These are phyloP conservation scores for Tarsius wallacei DNA, from an alignment of 2,797 vertebrate genomes.

Conservation along the genomic window DNA sequence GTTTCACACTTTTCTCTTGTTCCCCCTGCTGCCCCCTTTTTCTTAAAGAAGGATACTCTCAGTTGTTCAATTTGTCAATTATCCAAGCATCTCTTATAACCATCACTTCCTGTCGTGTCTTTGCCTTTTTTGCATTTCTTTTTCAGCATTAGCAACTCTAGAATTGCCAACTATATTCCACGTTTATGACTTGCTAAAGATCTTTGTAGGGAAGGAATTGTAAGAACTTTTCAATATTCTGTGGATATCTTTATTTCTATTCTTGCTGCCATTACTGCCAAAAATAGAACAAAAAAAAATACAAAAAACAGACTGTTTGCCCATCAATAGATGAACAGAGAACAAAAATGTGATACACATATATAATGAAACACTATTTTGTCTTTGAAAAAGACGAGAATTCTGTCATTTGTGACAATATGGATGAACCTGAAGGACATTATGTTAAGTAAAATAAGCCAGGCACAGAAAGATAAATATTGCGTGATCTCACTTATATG, in stretches of 20 bases:
- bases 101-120: neutral
- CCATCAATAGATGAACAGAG: neutral
- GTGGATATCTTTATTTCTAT: neutral
- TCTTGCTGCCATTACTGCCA: neutral
- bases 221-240: neutral
- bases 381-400: neutral
- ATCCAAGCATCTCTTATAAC: neutral
- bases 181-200: neutral
- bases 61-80: rapidly evolving
- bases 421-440: neutral
- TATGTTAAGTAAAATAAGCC: neutral
- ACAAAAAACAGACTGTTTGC: neutral
- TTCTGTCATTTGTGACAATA: neutral
- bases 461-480: neutral
- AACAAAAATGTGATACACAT: neutral
- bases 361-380: neutral
- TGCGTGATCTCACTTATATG: neutral
- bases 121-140: neutral
- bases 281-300: neutral
- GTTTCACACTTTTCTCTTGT: neutral
- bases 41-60: neutral
- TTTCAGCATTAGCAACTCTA: neutral
- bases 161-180: neutral
- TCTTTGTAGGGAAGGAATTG: neutral
- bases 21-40: neutral